These are phyloP conservation scores for Vireo altiloquus DNA, from an alignment of 2,113 vertebrate genomes.

Conservation along the genomic window DNA sequence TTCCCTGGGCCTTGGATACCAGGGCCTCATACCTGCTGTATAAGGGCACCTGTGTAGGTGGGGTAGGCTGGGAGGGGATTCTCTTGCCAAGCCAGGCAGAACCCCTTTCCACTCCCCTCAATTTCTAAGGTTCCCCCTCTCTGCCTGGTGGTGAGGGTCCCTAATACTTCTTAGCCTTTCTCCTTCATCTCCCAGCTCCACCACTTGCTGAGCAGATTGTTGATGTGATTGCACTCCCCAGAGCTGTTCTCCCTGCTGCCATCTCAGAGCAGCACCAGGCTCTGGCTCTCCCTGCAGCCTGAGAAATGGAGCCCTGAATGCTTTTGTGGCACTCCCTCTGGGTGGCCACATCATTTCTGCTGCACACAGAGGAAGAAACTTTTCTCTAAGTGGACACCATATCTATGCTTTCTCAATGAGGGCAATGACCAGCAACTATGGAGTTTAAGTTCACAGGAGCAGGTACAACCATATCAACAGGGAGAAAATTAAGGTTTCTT, in stretches of 20 bases:
- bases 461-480: background rate
- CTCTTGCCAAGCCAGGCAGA: background rate
- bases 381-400: background rate
- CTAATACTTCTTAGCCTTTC: background rate
- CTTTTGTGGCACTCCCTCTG: background rate
- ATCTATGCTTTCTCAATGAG: background rate
- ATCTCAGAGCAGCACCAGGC: background rate
- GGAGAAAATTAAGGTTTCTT: background rate
- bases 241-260: background rate
- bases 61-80: background rate
- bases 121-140: background rate
- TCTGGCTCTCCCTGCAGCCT: background rate
- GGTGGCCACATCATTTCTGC: background rate
- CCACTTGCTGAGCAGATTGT: background rate
- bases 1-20: background rate
- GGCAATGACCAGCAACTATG: background rate
- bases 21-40: background rate
- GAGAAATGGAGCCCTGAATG: background rate
- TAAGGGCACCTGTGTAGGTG: background rate
- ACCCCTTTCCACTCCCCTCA: background rate
- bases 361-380: background rate
- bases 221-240: background rate
- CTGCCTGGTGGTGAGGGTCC: background rate
- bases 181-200: background rate
- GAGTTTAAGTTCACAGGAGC: background rate